Percentiles rank a stretch among this genome's conserved stretches.
These are phyloP conservation scores for Syngnathoides biaculeatus DNA, from an alignment of 2,113 vertebrate species.

Conservation along the genomic window DNA sequence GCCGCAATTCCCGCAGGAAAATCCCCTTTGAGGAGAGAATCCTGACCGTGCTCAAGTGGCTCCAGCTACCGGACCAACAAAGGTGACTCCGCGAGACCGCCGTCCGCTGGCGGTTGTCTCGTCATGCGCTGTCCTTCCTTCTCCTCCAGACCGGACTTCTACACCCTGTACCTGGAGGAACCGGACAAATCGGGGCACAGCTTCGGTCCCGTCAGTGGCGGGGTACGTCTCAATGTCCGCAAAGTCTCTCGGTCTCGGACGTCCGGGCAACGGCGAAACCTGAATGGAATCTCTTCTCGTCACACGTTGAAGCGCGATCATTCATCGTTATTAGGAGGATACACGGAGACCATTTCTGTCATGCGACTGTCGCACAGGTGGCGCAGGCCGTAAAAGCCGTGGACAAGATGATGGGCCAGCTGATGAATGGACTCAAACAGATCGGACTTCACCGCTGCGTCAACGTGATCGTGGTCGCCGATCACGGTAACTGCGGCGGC, in stretches of 20 bases:
- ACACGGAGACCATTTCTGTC: background rate
- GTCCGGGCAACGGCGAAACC: too few relatives aligned
- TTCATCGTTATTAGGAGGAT: too few relatives aligned
- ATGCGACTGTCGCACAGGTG: conserved; percentile 42
- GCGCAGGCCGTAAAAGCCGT: conserved; percentile 61
- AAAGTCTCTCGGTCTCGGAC: background rate
- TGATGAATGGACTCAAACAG: conserved; percentile 77
- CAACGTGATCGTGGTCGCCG: conserved; percentile 74
- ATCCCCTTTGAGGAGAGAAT: conserved; percentile 72
- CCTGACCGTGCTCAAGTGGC: conserved; percentile 67
- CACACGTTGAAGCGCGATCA: too few relatives aligned
- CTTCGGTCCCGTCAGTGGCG: conserved; percentile 82
- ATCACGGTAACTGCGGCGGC: conserved; percentile 65
- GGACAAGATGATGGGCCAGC: conserved; percentile 67
- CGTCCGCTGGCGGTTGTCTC: background rate
- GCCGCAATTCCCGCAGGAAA: conserved; percentile 30
- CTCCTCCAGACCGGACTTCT: conserved; percentile 81
- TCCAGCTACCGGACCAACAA: conserved; percentile 63
- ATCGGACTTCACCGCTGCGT: conserved; percentile 69
- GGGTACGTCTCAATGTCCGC: conserved; percentile 66
- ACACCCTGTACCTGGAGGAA: conserved; percentile 87
- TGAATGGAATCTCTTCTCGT: too few relatives aligned
- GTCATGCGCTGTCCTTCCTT: background rate
- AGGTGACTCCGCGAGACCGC: conserved; percentile 34
- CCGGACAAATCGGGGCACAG: conserved; percentile 87